Evolutionary conservation across 2,113 vertebrate genomes (phyloP).

Genomic region (Camarhynchus parvulus): DNA sequence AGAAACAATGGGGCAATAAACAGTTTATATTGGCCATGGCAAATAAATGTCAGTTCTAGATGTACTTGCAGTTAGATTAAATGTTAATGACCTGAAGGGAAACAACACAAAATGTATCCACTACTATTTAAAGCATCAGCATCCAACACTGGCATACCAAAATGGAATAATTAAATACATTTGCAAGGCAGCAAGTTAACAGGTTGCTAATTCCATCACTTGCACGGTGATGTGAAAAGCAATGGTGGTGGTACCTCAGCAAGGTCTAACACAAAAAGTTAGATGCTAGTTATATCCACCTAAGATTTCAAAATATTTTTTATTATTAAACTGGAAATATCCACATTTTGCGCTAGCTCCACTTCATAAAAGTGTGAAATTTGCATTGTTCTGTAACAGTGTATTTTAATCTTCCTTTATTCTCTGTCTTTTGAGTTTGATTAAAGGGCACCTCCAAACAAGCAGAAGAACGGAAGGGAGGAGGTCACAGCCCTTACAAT

Average conservation of each 20-base stretch:
- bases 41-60: not conserved
- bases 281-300: not conserved
- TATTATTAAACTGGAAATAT: not conserved
- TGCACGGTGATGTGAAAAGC: not conserved
- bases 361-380: not conserved
- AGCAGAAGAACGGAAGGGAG: not conserved
- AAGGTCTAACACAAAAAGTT: not conserved
- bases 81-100: not conserved
- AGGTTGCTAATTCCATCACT: not conserved
- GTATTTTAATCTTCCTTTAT: not conserved
- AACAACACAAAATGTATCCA: not conserved
- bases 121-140: not conserved
- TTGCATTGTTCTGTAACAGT: not conserved
- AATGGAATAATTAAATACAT: not conserved
- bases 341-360: not conserved
- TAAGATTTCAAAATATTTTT: not conserved
- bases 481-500: not conserved
- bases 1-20: not conserved
- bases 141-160: not conserved
- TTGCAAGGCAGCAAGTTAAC: not conserved
- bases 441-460: not conserved
- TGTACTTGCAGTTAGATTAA: not conserved
- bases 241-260: not conserved
- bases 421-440: not conserved
- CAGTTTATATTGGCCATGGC: not conserved